Conservation (phyloP, 2,113 vertebrate species). For the Lonchura striata region DNA sequence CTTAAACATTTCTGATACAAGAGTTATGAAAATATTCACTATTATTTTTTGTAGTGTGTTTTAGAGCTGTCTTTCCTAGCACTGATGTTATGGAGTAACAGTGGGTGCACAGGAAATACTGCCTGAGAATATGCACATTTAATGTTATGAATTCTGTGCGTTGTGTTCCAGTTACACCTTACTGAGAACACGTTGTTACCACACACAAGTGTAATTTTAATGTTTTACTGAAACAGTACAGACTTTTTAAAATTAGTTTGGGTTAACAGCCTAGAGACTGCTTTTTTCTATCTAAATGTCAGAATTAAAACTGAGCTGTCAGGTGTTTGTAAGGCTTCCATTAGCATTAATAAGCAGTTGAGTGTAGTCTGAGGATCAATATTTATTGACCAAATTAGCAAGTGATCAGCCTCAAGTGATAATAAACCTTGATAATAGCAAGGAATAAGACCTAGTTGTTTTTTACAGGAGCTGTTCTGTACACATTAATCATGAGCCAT, state of each 20-base stretch:
- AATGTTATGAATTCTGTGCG: rapidly evolving
- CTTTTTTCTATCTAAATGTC: not conserved
- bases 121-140: not conserved
- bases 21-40: not conserved
- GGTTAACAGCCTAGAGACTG: not conserved
- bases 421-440: not conserved
- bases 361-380: not conserved
- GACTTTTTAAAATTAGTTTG: not conserved
- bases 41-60: not conserved
- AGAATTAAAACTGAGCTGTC: not conserved
- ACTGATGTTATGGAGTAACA: not conserved
- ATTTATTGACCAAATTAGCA: not conserved
- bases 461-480: not conserved
- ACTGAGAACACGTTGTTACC: not conserved
- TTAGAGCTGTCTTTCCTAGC: not conserved
- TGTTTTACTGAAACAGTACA: not conserved
- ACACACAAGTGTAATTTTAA: not conserved
- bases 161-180: not conserved
- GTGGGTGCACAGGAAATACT: not conserved
- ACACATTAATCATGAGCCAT: not conserved
- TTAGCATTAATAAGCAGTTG: not conserved
- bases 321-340: not conserved
- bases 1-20: not conserved
- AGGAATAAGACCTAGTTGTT: not conserved
- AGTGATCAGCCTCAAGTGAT: not conserved